These are phyloP conservation scores for Periphyllus acericola DNA, from an alignment of 2,888 invertebrate genomes.

Conservation along the genomic window DNA sequence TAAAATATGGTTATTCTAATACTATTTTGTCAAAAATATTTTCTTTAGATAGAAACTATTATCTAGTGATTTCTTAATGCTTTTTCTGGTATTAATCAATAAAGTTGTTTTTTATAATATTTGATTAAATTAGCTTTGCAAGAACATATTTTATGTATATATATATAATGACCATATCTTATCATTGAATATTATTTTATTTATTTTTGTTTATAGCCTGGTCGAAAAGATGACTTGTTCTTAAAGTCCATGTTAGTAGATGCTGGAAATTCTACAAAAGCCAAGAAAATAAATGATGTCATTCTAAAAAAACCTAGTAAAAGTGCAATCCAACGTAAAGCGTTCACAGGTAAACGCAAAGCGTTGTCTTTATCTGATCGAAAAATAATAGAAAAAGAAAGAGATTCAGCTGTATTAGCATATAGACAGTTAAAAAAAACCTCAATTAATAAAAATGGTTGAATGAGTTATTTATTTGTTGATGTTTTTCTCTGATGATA, in stretches of 20 bases:
- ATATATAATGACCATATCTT: not conserved
- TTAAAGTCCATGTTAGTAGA: constrained; percentile 70
- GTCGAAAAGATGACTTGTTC: constrained; percentile 72
- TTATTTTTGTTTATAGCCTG: constrained; percentile 71
- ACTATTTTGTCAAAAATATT: too few species aligned
- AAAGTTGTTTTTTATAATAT: not conserved
- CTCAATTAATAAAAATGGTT: constrained; percentile 34
- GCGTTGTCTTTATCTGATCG: constrained; percentile 72
- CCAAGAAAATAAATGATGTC: constrained; percentile 48
- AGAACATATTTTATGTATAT: not conserved
- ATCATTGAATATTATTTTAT: not conserved
- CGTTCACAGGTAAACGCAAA: constrained; percentile 72
- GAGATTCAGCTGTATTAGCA: constrained; percentile 72
- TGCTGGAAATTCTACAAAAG: constrained; percentile 31
- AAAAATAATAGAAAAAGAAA: constrained; percentile 72
- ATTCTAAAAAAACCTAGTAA: constrained; percentile 63
- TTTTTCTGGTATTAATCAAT: too few species aligned
- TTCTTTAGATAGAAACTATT: too few species aligned
- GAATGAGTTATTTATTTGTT: not conserved
- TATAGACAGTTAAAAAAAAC: constrained; percentile 68
- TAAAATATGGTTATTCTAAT: too few species aligned
- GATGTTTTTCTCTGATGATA: too few species aligned
- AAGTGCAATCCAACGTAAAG: constrained; percentile 60
- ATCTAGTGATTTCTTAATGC: too few species aligned
- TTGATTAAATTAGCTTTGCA: not conserved